Base-by-base conservation (phyloP, 2,888 invertebrate species). In the Cataglyphis albicans region DNA sequence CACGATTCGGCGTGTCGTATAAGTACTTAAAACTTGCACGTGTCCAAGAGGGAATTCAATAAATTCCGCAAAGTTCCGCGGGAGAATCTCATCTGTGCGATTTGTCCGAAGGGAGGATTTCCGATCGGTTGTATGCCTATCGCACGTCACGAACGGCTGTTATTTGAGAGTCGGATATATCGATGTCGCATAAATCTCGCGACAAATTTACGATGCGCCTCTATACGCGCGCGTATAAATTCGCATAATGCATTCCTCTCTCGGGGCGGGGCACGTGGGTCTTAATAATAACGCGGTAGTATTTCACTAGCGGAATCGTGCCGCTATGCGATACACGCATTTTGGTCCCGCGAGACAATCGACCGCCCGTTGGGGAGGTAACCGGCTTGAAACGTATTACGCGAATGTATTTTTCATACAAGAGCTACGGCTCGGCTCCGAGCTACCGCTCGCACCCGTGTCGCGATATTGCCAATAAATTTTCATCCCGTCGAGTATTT, bases 391-490 rank as follows among this genome's bases (percentile, higher is more conserved):
- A 70, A 70, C 21, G 64, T 35, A 74, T 70, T 70, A 70, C 61
- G 44, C 35, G 57, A 65, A 68, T 63, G 41, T 25, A 59, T 61
- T 72, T 48, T 63, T 82, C 70, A 65, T 63, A 74, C 64, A 82
- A 80, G 52, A 73, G 55, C 72, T 67, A 76, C 73, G 18, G 61
- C 61, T 44, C 25, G 21, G 35, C 21, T 9, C 4, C 48, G 38
- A 41, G 25, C 25, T 29, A 29, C 61, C 75, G 81, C 9, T 52
- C 70, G 59, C 75, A 78, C 9, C 57, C 70, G 48, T 67, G 74
- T 74, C 67, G 55, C 84, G 81, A 81, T 87, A 87, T 83, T 84
- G 83, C 67, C 85, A 81, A 87, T 89, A 87, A 86, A 87, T 89
- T 86, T 83, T 83, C 82, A 85, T 83, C 81, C 44, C 57, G 44